phyloP scores from a whole-genome alignment of 2,888 invertebrate genomes.

The Andrena bucephala region DNA sequence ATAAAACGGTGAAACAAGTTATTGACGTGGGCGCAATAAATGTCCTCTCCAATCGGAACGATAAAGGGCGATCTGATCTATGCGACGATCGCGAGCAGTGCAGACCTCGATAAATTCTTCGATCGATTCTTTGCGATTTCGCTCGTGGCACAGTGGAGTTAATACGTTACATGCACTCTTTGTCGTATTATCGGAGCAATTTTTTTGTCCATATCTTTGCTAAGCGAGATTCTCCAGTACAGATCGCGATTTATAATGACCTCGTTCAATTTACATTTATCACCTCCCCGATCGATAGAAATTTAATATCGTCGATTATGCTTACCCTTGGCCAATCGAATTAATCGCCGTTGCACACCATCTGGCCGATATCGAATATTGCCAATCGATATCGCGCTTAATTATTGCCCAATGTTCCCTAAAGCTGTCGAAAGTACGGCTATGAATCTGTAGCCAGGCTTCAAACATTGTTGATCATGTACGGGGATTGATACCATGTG shows the following conservation, averaged over 20 bases:
- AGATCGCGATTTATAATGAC: background rate
- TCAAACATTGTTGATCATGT: conserved; percentile 6
- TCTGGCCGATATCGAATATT: conserved; percentile 31
- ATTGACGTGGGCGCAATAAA: conserved; percentile 5
- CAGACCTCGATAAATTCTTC: background rate
- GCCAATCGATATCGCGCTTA: conserved; percentile 47
- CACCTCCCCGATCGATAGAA: conserved; percentile 30
- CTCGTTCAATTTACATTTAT: conserved; percentile 16
- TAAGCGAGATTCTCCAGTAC: background rate
- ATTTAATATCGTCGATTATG: conserved; percentile 39
- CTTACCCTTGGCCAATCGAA: conserved; percentile 31
- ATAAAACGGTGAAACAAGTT: background rate
- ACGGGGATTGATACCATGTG: background rate
- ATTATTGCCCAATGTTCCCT: conserved; percentile 29
- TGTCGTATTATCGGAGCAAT: background rate
- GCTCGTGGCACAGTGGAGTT: background rate
- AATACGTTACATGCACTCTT: too few relatives aligned
- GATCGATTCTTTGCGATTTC: background rate
- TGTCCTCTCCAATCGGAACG: background rate
- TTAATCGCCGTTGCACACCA: conserved; percentile 25
- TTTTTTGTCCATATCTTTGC: background rate
- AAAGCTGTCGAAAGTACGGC: conserved; percentile 18
- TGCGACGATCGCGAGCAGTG: background rate
- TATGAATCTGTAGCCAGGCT: conserved; percentile 6
- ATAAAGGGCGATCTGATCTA: background rate